phyloP scores from a whole-genome alignment of 2,888 invertebrate species.

The Scaptomyza tumidula region DNA sequence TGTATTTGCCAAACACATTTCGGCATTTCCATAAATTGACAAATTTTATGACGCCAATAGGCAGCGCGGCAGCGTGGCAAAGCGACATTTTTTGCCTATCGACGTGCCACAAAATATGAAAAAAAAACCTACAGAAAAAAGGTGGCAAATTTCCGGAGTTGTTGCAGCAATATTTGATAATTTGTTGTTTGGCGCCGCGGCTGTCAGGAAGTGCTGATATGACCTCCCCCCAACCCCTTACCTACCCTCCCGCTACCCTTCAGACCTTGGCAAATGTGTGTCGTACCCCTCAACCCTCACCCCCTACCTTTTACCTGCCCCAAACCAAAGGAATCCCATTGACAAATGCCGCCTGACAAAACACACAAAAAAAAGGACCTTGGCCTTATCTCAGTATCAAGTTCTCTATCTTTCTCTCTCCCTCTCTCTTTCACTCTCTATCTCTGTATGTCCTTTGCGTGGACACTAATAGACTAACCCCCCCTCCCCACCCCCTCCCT shows the following conservation, averaged over 20 bases:
- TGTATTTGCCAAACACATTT: slow-evolving; percentile 26
- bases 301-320: background rate
- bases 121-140: slow-evolving; percentile 5
- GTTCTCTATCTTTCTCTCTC: background rate
- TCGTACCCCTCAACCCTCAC: background rate
- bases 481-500: too few relatives aligned
- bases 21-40: slow-evolving; percentile 66
- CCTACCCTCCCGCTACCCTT: background rate
- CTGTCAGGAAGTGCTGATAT: slow-evolving; percentile 57
- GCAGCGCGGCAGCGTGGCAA: slow-evolving; percentile 38
- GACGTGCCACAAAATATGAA: slow-evolving; percentile 28
- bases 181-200: slow-evolving; percentile 34
- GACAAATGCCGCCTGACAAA: slow-evolving; percentile 12
- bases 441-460: background rate
- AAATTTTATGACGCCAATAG: slow-evolving; percentile 69
- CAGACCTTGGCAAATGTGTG: slow-evolving; percentile 4
- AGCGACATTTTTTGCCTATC: slow-evolving; percentile 41
- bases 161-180: slow-evolving; percentile 56
- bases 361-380: slow-evolving; percentile 28
- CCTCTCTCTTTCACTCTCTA: background rate
- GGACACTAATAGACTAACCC: too few relatives aligned
- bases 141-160: slow-evolving; percentile 44
- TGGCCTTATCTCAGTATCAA: slow-evolving; percentile 37
- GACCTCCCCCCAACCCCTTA: slow-evolving; percentile 2
- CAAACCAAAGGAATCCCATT: background rate